These are phyloP conservation scores for Rhopilema esculentum DNA, from an alignment of 30 jellyfish, hydroid and myxozoan species.

Conservation along the genomic window DNA sequence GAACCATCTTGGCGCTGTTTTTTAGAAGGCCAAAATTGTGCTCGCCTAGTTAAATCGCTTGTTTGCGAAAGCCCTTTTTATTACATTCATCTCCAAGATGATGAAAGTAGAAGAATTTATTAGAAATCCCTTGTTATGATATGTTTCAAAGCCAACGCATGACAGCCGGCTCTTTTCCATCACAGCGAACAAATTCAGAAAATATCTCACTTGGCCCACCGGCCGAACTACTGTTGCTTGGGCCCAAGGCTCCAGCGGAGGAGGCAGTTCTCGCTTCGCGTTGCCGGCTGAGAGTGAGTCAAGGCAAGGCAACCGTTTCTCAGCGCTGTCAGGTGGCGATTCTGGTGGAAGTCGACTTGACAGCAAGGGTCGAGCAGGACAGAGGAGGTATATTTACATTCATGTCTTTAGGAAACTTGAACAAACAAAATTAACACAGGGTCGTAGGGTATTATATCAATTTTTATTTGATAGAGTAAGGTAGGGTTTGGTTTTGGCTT, in stretches of 20 bases:
- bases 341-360: slow-evolving; percentile 30
- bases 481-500: too few relatives aligned
- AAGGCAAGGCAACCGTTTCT: slow-evolving; percentile 66
- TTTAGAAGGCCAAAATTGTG: too few relatives aligned
- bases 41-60: too few relatives aligned
- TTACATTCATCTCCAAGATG: too few relatives aligned
- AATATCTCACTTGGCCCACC: slow-evolving; percentile 87
- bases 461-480: too few relatives aligned
- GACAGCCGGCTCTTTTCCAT: neutral
- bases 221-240: slow-evolving; percentile 89
- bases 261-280: slow-evolving; percentile 78
- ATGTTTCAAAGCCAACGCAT: neutral
- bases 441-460: too few relatives aligned
- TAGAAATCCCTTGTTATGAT: too few relatives aligned
- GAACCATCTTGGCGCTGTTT: too few relatives aligned
- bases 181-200: slow-evolving; percentile 78
- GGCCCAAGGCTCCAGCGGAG: slow-evolving; percentile 98
- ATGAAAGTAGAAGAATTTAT: too few relatives aligned
- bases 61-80: too few relatives aligned
- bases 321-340: slow-evolving; percentile 65
- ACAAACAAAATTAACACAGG: too few relatives aligned
- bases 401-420: neutral
- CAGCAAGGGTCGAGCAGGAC: slow-evolving; percentile 31
- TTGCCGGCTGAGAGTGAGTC: slow-evolving; percentile 51
- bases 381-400: slow-evolving; percentile 4